Conservation (phyloP, 30 jellyfish, hydroid and myxozoan species). For the Aurelia aurita complex sp. Pacific region DNA sequence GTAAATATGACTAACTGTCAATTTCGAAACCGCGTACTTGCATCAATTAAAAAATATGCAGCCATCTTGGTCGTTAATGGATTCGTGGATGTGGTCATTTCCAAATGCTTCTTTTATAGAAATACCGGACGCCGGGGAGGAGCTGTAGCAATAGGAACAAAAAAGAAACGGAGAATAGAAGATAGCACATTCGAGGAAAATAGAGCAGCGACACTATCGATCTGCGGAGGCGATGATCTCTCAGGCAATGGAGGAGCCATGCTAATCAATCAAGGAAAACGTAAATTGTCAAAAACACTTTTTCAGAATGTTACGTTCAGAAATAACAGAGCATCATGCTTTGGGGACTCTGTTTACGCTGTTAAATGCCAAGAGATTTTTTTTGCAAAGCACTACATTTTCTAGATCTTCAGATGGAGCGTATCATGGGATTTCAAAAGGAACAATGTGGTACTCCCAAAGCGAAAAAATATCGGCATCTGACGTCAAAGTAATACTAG, state of each 20-base stretch:
- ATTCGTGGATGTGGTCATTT: neutral
- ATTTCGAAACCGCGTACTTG: too few species aligned
- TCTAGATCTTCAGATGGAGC: neutral
- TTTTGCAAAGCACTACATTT: neutral
- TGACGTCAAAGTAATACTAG: neutral
- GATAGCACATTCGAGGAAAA: neutral
- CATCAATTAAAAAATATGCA: neutral
- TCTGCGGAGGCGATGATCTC: neutral
- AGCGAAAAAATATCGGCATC: neutral
- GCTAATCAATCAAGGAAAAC: neutral
- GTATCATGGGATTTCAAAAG: neutral
- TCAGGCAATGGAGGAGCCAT: slow-evolving; percentile 3
- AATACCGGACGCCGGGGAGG: neutral
- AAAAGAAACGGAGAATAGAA: neutral
- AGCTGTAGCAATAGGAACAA: neutral
- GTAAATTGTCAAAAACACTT: neutral
- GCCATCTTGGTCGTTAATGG: slow-evolving; percentile 1
- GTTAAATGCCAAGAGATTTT: neutral
- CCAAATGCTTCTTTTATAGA: neutral
- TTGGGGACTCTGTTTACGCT: slow-evolving; percentile 3
- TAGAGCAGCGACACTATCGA: neutral
- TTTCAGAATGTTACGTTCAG: neutral
- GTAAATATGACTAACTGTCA: too few species aligned
- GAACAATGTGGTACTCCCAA: neutral
- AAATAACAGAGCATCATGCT: neutral